Percentiles rank a stretch among this genome's conserved stretches.
These are phyloP conservation scores for Atlantisia rogersi DNA, from an alignment of 2,113 vertebrate genomes.

Conservation along the genomic window DNA sequence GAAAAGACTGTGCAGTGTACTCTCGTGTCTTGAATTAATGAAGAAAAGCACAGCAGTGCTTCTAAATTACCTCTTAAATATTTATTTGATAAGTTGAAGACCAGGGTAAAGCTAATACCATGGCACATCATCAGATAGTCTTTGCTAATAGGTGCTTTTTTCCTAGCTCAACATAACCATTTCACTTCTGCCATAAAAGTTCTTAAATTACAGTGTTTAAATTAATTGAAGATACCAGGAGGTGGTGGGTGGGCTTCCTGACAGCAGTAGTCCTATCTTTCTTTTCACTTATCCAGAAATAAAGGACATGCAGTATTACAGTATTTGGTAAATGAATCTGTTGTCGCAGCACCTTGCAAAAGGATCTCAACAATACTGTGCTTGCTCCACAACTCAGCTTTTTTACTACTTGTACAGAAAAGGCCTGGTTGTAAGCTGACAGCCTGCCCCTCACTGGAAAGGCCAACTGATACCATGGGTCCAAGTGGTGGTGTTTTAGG, in stretches of 20 bases:
- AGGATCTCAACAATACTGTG: background rate
- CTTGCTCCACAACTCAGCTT: background rate
- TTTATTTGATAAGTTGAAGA: background rate
- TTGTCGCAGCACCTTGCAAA: background rate
- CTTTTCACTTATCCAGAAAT: background rate
- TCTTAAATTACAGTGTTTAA: background rate
- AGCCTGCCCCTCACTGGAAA: background rate
- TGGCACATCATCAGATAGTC: background rate
- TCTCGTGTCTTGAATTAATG: background rate
- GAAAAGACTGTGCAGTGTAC: background rate
- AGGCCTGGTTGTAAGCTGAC: background rate
- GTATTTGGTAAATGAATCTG: background rate
- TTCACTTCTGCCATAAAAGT: background rate
- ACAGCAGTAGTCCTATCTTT: background rate
- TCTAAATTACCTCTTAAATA: background rate
- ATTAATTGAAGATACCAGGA: background rate
- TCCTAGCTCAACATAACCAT: background rate
- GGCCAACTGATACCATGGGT: background rate
- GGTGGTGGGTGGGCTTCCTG: background rate
- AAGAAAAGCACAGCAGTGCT: background rate
- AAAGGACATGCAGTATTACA: background rate
- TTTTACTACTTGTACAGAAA: background rate
- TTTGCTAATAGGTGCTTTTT: background rate
- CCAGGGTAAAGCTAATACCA: background rate
- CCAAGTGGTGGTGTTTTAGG: background rate